phyloP scores from a whole-genome alignment of 2,888 invertebrate species.

The Antitype chi region DNA sequence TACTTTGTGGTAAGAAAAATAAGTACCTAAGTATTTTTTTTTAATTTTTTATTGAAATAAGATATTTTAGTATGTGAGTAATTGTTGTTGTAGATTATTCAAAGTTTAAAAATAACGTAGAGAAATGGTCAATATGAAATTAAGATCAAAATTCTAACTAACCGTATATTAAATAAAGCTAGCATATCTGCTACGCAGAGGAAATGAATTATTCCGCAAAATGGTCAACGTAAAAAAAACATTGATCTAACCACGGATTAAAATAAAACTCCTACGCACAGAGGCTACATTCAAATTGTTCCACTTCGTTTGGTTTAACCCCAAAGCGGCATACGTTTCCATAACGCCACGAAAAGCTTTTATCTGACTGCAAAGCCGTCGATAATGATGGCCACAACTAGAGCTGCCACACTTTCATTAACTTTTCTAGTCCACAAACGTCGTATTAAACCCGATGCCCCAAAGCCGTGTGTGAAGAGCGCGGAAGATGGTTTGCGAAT shows the following conservation, averaged over 20 bases:
- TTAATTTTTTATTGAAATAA: background rate
- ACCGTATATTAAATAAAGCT: background rate
- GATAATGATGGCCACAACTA: constrained; percentile 85
- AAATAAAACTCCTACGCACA: constrained; percentile 67
- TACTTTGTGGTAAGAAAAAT: no score
- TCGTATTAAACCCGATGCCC: constrained; percentile 80
- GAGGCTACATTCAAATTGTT: constrained; percentile 70
- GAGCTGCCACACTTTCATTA: constrained; percentile 86
- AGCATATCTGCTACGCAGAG: background rate
- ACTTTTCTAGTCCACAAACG: constrained; percentile 82
- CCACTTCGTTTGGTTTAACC: constrained; percentile 77
- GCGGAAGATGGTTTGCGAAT: constrained; percentile 63
- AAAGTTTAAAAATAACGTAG: background rate
- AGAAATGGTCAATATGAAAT: background rate
- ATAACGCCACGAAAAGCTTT: constrained; percentile 81
- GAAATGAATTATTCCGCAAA: background rate
- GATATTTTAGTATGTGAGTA: background rate
- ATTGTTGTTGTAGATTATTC: background rate
- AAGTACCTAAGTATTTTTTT: no score
- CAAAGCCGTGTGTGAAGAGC: constrained; percentile 72
- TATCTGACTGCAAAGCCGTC: constrained; percentile 84
- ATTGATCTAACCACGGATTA: constrained; percentile 58
- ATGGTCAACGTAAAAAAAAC: constrained; percentile 40
- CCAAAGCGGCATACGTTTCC: constrained; percentile 85
- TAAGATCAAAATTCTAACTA: background rate